Percentiles rank a stretch among this genome's conserved stretches.
Evolutionary conservation across 2,888 invertebrate species (phyloP).

Genomic region (Eueremaeus valkanovi): DNA sequence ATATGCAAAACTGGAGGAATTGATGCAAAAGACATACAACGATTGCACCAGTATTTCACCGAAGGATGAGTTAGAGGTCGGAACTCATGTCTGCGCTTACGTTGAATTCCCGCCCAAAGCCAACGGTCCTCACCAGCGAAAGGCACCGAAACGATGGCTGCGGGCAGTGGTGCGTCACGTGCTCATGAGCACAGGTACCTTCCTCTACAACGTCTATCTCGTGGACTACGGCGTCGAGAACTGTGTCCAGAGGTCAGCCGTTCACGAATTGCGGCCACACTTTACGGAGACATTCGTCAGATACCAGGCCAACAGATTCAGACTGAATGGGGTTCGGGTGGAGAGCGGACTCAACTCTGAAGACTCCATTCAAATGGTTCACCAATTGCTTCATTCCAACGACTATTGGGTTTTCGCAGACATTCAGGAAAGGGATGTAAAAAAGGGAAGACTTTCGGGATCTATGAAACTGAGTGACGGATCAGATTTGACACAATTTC

Average conservation of each 20-base stretch:
- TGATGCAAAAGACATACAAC: constrained; percentile 8
- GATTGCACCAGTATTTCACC: not conserved
- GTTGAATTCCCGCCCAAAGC: not conserved
- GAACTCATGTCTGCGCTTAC: not conserved
- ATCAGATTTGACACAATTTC: not conserved
- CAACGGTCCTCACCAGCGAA: not conserved
- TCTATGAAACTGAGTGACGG: not conserved
- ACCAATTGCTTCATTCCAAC: not conserved
- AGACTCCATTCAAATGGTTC: not conserved
- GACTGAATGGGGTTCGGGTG: not conserved
- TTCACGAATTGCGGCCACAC: not conserved
- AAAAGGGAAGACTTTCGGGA: not conserved
- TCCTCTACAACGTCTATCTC: not conserved
- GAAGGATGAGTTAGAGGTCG: not conserved
- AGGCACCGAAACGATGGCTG: not conserved
- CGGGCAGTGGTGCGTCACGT: not conserved
- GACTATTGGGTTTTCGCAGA: not conserved
- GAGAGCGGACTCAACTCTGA: not conserved
- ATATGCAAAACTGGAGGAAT: not conserved
- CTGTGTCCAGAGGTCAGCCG: not conserved
- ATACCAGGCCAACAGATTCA: not conserved
- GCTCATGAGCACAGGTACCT: not conserved
- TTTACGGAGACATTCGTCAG: not conserved
- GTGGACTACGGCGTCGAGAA: not conserved
- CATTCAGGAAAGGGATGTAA: not conserved